Base-by-base conservation (phyloP, 1,140 invertebrate genomes). In the Tribolium madens region DNA sequence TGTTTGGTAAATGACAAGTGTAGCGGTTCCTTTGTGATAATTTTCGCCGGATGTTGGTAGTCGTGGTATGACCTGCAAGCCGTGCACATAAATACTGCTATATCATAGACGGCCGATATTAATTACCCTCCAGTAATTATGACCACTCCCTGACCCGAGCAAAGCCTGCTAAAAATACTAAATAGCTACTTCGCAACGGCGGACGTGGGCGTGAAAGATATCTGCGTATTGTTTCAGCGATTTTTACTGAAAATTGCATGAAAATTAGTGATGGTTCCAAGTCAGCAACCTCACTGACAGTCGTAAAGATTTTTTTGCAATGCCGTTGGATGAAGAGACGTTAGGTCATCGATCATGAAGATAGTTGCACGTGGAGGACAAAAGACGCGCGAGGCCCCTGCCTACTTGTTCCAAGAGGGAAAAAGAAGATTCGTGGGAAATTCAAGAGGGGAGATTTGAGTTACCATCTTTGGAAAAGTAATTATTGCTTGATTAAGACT, bases 41-140 rank as follows among this genome's bases (percentile, higher is more conserved):
- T 57, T n/a, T 57, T 57, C 52, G 15, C 18, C 15, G 48, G 36
- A 42, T 42, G 9, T 42, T n/a, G 18, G 26, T 42, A 9, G n/a
- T 69, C 26, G 60, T 33, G 21, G 15, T 57, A 57, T 33, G 21
- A 64, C 21, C 26, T 14, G 57, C 57, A 64, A 71, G 47, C 64
- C 21, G 70, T 50, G 50, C 46, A 72, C 70, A 72, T 72, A 72
- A 72, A 72, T 72, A 33, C 47, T 71, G 68, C 47, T 72, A 52
- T 48, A 72, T 72, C 70, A 72, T 72, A 72, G 70, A 52, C 46
- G 70, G 70, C 70, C 70, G 70, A 52, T 72, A 72, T 72, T 72
- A 72, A 72, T 72, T 72, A 72, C 70, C 70, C 70, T 48, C 70
- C 26, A 52, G 70, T 72, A 72, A 72, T 72, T 72, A 72, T 72